Conservation (phyloP, 1,140 invertebrate genomes). For the Notospermus geniculatus region DNA sequence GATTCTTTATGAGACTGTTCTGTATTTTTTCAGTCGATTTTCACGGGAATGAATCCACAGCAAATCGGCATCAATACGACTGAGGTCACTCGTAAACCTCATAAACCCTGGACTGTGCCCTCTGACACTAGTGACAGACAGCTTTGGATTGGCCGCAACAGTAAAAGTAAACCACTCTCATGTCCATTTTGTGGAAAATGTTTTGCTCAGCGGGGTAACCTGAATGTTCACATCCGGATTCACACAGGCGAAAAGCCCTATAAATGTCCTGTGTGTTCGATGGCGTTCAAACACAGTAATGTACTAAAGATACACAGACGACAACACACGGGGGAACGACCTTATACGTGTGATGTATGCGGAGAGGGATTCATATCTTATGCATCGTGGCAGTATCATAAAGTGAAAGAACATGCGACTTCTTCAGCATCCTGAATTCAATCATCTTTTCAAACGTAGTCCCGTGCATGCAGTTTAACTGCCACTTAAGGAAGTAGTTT, state of each 20-base stretch:
- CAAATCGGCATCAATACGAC: no score
- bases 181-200: slow-evolving; percentile 12
- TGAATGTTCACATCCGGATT: slow-evolving; percentile 92
- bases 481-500: no score
- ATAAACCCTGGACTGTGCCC: slow-evolving; percentile 12
- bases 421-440: no score
- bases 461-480: no score
- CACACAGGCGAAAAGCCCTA: slow-evolving; percentile 58
- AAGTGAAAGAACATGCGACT: no score
- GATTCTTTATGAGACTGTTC: no score
- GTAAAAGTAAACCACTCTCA: slow-evolving; percentile 12
- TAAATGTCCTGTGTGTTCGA: slow-evolving; percentile 28
- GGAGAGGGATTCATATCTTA: slow-evolving; percentile 20
- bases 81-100: no score
- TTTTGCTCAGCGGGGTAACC: slow-evolving; percentile 85
- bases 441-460: no score
- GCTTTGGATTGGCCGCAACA: slow-evolving; percentile 21
- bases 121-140: slow-evolving; percentile 26
- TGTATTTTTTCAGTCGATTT: no score
- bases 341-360: slow-evolving; percentile 53
- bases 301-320: slow-evolving; percentile 43
- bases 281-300: slow-evolving; percentile 29
- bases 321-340: slow-evolving; percentile 51
- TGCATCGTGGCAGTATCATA: no score
- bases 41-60: no score